Conservation (phyloP, 2,888 invertebrate species). For the Caenorhabditis macrosperma region DNA sequence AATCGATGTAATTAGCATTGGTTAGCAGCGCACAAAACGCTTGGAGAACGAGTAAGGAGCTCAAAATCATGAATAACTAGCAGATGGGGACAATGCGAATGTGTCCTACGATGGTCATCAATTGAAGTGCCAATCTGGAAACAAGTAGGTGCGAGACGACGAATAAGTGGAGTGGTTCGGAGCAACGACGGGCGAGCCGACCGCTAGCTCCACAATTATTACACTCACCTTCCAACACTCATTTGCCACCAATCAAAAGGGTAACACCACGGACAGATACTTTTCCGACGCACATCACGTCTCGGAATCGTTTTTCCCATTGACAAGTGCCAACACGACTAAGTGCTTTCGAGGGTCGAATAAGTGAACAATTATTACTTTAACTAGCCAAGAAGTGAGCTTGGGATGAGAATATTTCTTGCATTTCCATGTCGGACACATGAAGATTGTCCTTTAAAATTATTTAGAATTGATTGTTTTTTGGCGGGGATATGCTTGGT, state of each 20-base stretch:
- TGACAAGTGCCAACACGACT: not conserved
- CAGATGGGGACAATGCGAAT: constrained; percentile 12
- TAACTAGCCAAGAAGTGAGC: too few relatives aligned
- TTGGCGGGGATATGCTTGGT: too few relatives aligned
- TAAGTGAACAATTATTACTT: not conserved
- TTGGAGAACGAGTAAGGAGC: not conserved
- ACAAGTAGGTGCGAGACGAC: constrained; percentile 50
- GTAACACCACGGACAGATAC: constrained; percentile 49
- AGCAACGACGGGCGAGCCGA: constrained; percentile 48
- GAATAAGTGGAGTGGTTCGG: constrained; percentile 55
- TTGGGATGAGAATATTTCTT: too few relatives aligned
- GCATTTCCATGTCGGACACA: too few relatives aligned
- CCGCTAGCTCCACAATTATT: constrained; percentile 41
- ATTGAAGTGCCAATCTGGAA: constrained; percentile 58
- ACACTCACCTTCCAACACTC: constrained; percentile 51
- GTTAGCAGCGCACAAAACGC: not conserved
- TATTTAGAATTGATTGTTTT: too few relatives aligned
- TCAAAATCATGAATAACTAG: constrained; percentile 30
- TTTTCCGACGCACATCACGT: constrained; percentile 19
- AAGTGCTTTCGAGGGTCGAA: not conserved
- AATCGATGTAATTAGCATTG: constrained; percentile 35
- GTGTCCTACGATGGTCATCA: constrained; percentile 40
- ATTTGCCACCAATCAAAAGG: constrained; percentile 59
- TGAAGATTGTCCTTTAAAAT: too few relatives aligned
- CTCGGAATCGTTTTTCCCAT: not conserved